Conservation (phyloP, 2,113 vertebrate species). For the Myiagra hebetior region DNA sequence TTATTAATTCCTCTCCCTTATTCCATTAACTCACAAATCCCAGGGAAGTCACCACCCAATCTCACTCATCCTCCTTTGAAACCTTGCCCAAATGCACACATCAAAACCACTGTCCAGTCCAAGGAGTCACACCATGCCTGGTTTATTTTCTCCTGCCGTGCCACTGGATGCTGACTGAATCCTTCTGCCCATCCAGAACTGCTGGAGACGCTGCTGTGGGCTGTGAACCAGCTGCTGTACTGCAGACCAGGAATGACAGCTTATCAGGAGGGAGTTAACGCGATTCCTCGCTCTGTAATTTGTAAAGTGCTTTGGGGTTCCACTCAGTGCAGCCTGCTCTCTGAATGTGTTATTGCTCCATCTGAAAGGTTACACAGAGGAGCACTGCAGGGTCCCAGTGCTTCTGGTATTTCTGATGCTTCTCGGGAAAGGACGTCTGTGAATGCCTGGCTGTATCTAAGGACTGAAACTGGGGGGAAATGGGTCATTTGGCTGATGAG, state of each 20-base stretch:
- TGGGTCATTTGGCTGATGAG: background rate
- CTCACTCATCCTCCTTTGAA: background rate
- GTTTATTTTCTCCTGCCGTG: background rate
- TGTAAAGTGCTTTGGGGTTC: constrained; percentile 37
- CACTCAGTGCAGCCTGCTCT: background rate
- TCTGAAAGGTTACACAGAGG: background rate
- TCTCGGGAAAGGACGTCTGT: background rate
- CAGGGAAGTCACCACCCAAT: background rate
- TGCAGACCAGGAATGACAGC: background rate
- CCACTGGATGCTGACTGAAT: background rate
- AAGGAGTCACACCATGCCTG: background rate
- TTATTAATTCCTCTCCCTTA: background rate
- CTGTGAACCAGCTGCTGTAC: background rate
- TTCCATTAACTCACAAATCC: background rate
- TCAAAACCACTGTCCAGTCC: background rate
- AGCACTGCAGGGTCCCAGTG: background rate
- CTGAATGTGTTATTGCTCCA: background rate
- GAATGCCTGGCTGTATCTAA: background rate
- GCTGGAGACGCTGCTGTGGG: background rate
- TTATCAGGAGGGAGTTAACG: background rate
- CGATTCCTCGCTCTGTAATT: constrained; percentile 1
- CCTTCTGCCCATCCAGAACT: background rate
- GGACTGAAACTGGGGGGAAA: background rate
- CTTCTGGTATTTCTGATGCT: background rate
- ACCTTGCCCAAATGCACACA: background rate